Base-by-base conservation (phyloP, 1,140 invertebrate genomes). In the Cephus cinctus region DNA sequence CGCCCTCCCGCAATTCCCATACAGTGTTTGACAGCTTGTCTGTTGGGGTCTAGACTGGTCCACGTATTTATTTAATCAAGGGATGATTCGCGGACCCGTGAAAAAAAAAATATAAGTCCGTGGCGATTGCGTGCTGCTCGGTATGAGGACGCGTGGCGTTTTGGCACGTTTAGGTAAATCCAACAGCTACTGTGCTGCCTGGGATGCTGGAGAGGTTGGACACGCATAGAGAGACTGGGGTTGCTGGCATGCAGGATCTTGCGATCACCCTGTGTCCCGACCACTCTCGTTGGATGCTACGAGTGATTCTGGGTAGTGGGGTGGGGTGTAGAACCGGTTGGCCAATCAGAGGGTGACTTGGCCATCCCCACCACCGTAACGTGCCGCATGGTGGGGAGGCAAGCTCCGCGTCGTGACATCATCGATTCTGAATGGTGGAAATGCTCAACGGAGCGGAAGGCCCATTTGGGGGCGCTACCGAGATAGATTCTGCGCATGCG, bases 381-480 rank as follows among this genome's bases (percentile, higher is more conserved):
- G n/a, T n/a, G n/a, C n/a, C n/a, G n/a, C n/a, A 11, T 23, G 42
- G 59, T 51, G 59, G 59, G 59, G 57, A 52, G 42, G 34, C 54
- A 56, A 39, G 45, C 64, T 57, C 60, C 63, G 57, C 59, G 52
- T 59, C 57, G 64, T 70, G 61, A 66, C 65, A 63, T 73, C 73
- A 76, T 76, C 72, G 73, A 76, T 76, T 76, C 68, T 73, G 74
- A 76, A 76, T 76, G 74, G 74, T 69, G 66, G 63, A 65, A 63
- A 67, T 75, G 74, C 65, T 75, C 73, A 74, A 56, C 72, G 63
- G 70, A 57, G 72, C 73, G 72, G 71, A 75, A 77, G 62, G 55
- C 63, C 67, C 71, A 69, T 67, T 71, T 62, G 71, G 69, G 74
- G 71, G 73, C 70, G 73, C 73, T 71, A 50, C 36, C 39, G 42